Conservation (phyloP, 2,888 invertebrate genomes). For the Lithophane socia region DNA sequence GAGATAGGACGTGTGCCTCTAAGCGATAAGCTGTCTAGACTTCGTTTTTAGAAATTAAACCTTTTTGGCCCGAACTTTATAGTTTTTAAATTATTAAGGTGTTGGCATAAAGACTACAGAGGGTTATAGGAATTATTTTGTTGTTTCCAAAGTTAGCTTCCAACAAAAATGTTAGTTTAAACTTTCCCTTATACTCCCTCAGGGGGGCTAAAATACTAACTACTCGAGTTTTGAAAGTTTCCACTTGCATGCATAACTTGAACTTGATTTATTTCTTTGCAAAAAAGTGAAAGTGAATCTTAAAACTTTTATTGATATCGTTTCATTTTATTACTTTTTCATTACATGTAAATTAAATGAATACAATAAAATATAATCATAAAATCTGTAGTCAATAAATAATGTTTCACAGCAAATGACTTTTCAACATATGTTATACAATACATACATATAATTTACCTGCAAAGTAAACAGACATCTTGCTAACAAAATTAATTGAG, state of each 20-base stretch:
- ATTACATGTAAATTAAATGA: conserved; percentile 4
- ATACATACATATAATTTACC: conserved; percentile 15
- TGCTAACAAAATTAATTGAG: conserved; percentile 58
- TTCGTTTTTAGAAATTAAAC: conserved; percentile 24
- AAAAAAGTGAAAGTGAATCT: conserved; percentile 8
- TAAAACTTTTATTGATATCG: conserved; percentile 12
- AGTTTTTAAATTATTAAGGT: background rate
- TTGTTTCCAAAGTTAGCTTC: background rate
- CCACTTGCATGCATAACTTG: background rate
- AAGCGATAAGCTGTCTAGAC: conserved; percentile 46
- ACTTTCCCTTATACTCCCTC: background rate
- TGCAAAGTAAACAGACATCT: conserved; percentile 36
- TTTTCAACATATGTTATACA: conserved; percentile 13
- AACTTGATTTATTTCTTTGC: background rate
- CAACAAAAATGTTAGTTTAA: background rate
- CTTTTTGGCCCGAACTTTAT: background rate
- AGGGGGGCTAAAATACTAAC: background rate
- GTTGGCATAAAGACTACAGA: background rate
- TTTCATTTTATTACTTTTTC: conserved; percentile 19
- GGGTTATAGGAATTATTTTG: background rate
- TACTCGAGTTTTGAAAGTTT: background rate
- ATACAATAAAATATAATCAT: conserved; percentile 15
- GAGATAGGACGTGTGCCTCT: conserved; percentile 36
- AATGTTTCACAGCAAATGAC: background rate
- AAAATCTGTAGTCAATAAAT: conserved; percentile 13